Conservation (phyloP, 2,888 invertebrate species). For the Himalopsyche anomala region DNA sequence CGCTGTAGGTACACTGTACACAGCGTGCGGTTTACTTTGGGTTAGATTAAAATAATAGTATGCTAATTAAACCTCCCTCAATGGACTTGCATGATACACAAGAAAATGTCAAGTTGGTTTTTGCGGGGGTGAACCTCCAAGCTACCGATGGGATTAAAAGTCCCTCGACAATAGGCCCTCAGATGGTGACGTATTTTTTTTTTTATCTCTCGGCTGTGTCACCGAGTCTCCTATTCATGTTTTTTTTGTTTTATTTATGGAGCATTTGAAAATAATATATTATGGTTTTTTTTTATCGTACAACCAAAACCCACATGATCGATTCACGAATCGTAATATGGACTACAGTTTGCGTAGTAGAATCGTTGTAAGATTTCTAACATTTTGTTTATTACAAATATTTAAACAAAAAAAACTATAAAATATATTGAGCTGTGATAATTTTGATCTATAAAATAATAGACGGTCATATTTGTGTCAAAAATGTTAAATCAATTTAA, state of each 20-base stretch:
- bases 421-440: no score
- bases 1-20: conserved; percentile 22
- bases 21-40: conserved; percentile 37
- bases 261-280: not conserved
- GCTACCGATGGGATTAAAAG: conserved; percentile 25
- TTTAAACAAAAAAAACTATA: no score
- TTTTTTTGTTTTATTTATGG: conserved; percentile 17
- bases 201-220: not conserved
- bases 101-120: conserved; percentile 39
- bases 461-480: no score
- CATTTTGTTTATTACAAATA: not conserved
- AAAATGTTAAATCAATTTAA: no score
- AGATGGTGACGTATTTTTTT: not conserved
- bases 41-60: conserved; percentile 42
- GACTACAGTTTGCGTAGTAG: no score
- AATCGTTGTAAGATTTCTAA: no score
- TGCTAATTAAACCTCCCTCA: conserved; percentile 41
- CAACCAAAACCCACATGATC: no score
- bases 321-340: no score
- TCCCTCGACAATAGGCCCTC: conserved; percentile 4
- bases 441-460: no score
- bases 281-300: not conserved
- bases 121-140: conserved; percentile 28
- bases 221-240: conserved; percentile 4
- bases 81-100: conserved; percentile 41